Conservation (phyloP, 1,140 invertebrate species). For the Apis mellifera region Amel_HAv3.1 CM009938.2:2595501-2596000, state of each 20-base stretch:
- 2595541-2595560: constrained; percentile 34
- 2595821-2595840: constrained; percentile 78
- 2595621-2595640: background rate
- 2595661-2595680: constrained; percentile 77
- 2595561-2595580: background rate
- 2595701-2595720: constrained; percentile 80
- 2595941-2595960: constrained; percentile 70
- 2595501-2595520: background rate
- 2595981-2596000: constrained; percentile 75
- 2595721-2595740: constrained; percentile 78
- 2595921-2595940: constrained; percentile 74
- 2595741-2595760: constrained; percentile 80
- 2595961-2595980: constrained; percentile 72
- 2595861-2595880: constrained; percentile 76
- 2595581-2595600: constrained; percentile 12
- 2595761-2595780: constrained; percentile 77
- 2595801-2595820: constrained; percentile 78
- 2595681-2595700: constrained; percentile 77
- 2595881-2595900: constrained; percentile 68
- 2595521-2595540: background rate
- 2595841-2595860: constrained; percentile 78
- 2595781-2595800: constrained; percentile 77
- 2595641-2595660: background rate
- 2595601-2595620: background rate
- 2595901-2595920: constrained; percentile 71